These are phyloP conservation scores for Aphis craccivora DNA, from an alignment of 1,140 invertebrate species.

Conservation along the genomic window DNA sequence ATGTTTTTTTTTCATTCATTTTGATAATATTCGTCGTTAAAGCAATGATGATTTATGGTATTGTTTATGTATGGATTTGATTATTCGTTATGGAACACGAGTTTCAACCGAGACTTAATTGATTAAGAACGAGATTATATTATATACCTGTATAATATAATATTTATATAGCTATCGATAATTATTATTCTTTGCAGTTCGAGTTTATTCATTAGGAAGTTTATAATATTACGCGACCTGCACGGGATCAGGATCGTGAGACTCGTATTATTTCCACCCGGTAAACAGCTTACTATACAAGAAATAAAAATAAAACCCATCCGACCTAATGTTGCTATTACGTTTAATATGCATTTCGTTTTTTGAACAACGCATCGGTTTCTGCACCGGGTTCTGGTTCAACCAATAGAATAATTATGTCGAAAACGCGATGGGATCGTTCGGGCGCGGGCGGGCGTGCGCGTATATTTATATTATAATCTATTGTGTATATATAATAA, in stretches of 20 bases:
- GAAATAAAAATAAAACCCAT: not conserved
- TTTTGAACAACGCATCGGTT: not conserved
- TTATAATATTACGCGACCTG: too few species aligned
- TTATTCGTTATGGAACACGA: not conserved
- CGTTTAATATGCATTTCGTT: not conserved
- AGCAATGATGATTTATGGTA: not conserved
- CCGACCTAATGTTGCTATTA: not conserved
- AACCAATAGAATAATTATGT: constrained; percentile 34
- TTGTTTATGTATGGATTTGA: not conserved
- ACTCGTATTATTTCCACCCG: not conserved
- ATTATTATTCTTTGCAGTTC: not conserved
- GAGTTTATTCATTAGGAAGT: not conserved
- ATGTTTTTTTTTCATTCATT: not conserved
- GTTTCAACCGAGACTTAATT: not conserved
- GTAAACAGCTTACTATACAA: not conserved
- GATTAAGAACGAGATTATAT: not conserved
- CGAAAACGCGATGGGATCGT: constrained; percentile 21
- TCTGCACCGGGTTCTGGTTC: constrained; percentile 3
- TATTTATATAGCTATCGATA: not conserved
- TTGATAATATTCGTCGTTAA: not conserved
- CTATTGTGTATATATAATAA: not conserved
- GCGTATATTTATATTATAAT: not conserved
- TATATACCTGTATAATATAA: not conserved
- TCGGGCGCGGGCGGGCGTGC: not conserved
- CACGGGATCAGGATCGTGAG: not conserved